Evolutionary conservation across 2,113 vertebrate genomes (phyloP).

Genomic region (Notarius lentiginosus): DNA sequence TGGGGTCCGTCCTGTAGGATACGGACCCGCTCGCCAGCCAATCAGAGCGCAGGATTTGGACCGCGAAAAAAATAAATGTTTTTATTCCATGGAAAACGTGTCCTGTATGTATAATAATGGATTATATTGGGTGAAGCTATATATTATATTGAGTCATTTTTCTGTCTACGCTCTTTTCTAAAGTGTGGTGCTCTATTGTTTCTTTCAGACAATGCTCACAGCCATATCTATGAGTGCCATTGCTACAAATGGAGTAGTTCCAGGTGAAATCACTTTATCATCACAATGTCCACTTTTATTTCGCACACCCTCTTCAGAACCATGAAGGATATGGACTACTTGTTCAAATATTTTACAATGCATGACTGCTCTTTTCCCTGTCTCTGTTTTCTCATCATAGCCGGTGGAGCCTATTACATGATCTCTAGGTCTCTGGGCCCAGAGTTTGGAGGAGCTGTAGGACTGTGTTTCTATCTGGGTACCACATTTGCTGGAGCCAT

Average conservation of each 20-base stretch:
- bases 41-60: too few species aligned
- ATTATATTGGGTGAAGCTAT: too few species aligned
- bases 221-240: conserved; percentile 98
- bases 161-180: not conserved
- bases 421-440: conserved; percentile 80
- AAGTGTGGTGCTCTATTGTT: conserved; percentile 19
- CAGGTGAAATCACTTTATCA: conserved; percentile 72
- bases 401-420: conserved; percentile 82
- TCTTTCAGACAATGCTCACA: conserved; percentile 88
- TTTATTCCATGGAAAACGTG: too few species aligned
- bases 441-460: conserved; percentile 80
- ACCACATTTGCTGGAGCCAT: conserved; percentile 81
- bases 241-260: conserved; percentile 94
- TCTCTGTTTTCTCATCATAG: conserved; percentile 52
- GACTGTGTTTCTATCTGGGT: conserved; percentile 79
- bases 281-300: not conserved
- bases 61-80: too few species aligned
- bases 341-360: not conserved
- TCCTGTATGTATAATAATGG: too few species aligned
- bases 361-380: not conserved
- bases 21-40: too few species aligned
- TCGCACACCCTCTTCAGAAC: not conserved
- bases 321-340: too few species aligned
- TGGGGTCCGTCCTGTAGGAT: too few species aligned
- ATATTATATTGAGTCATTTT: not conserved